These are phyloP conservation scores for Myopa tessellatipennis DNA, from an alignment of 2,888 invertebrate species.

Conservation along the genomic window DNA sequence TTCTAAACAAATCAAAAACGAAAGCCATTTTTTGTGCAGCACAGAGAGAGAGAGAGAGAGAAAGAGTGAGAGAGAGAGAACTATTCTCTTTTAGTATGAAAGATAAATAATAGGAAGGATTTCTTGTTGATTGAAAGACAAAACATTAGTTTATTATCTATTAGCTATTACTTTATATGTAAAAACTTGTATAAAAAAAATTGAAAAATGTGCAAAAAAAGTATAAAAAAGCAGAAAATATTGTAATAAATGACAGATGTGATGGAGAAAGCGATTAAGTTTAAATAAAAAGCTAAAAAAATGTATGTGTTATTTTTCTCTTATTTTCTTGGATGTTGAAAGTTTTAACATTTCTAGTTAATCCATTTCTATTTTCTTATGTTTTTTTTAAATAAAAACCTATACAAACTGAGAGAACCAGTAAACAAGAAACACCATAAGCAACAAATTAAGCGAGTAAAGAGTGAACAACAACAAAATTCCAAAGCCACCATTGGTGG, in stretches of 20 bases:
- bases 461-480: too few relatives aligned
- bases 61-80: constrained; percentile 11
- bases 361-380: too few relatives aligned
- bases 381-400: too few relatives aligned
- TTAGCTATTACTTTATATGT: constrained; percentile 38
- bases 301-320: constrained; percentile 7
- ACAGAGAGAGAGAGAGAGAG: constrained; percentile 22
- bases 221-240: constrained; percentile 30
- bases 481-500: too few relatives aligned
- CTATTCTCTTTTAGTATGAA: neutral
- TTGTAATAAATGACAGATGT: constrained; percentile 26
- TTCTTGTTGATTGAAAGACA: constrained; percentile 23
- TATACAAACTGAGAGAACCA: too few relatives aligned
- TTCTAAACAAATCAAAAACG: constrained; percentile 32
- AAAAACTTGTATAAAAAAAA: constrained; percentile 37
- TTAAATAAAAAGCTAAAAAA: constrained; percentile 39
- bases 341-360: too few relatives aligned
- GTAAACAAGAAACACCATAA: too few relatives aligned
- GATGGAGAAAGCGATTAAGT: constrained; percentile 26
- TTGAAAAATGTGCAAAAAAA: constrained; percentile 18
- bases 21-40: constrained; percentile 43
- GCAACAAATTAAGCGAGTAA: too few relatives aligned
- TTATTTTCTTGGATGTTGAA: neutral
- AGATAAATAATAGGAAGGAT: constrained; percentile 10
- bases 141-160: constrained; percentile 7